phyloP scores from a whole-genome alignment of 2,888 invertebrate species.

The Napeogenes sylphis region DNA sequence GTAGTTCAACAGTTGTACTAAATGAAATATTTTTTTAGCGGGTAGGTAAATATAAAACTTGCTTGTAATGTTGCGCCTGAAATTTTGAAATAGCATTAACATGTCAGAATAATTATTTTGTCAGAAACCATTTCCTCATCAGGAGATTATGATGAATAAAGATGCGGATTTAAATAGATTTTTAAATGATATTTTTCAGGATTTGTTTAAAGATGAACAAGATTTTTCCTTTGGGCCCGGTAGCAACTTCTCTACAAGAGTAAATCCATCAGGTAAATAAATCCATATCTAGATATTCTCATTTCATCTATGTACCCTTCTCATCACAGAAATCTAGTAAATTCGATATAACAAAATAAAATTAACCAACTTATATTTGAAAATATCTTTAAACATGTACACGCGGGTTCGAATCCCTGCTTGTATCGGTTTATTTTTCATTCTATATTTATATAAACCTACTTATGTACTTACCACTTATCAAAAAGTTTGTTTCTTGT shows the following conservation, averaged over 20 bases:
- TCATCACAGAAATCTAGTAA: too few relatives aligned
- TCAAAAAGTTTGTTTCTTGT: too few relatives aligned
- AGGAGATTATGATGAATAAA: not conserved
- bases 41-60: not conserved
- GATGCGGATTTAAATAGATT: not conserved
- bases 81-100: not conserved
- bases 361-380: too few relatives aligned
- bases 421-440: too few relatives aligned
- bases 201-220: conserved; percentile 67
- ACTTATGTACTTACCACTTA: too few relatives aligned
- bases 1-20: too few relatives aligned
- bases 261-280: conserved; percentile 73
- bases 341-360: too few relatives aligned
- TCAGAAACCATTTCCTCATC: not conserved
- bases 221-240: conserved; percentile 42
- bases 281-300: not conserved
- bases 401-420: too few relatives aligned
- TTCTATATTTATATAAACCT: too few relatives aligned
- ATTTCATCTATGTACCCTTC: too few relatives aligned
- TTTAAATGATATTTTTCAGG: conserved; percentile 47
- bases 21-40: not conserved
- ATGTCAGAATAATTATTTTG: not conserved
- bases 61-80: not conserved
- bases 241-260: conserved; percentile 64
- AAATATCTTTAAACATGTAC: too few relatives aligned